Percentiles rank a stretch among this genome's conserved stretches.
These are phyloP conservation scores for Craseonycteris thonglongyai DNA, from an alignment of 2,113 vertebrate genomes.

Conservation along the genomic window DNA sequence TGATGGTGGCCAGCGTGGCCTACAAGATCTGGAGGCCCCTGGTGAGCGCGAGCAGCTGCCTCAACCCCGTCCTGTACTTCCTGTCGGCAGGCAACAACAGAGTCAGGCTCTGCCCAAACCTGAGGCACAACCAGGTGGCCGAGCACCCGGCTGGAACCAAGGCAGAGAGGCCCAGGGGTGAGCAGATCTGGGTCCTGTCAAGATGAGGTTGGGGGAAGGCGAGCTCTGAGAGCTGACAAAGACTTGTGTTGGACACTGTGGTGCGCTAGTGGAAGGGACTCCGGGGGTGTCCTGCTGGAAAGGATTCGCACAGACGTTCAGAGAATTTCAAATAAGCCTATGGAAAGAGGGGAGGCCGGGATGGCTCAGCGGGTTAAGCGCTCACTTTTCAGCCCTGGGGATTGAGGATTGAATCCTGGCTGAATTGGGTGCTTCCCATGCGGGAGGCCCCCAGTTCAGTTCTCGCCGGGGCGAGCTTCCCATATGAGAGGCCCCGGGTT, in stretches of 20 bases:
- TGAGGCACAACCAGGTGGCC: conserved; percentile 29
- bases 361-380: too few species aligned
- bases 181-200: background rate
- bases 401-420: too few species aligned
- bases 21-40: conserved; percentile 73
- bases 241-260: background rate
- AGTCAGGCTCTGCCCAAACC: conserved; percentile 38
- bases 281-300: background rate
- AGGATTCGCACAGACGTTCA: background rate
- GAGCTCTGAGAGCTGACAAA: background rate
- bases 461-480: too few species aligned
- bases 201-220: background rate
- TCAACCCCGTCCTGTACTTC: conserved; percentile 75
- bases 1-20: conserved; percentile 41
- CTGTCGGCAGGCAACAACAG: background rate
- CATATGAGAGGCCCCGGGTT: too few species aligned
- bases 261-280: too few species aligned
- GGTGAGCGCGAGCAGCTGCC: conserved; percentile 72
- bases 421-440: too few species aligned
- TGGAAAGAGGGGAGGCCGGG: too few species aligned
- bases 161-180: rapidly evolving
- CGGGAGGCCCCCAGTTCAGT: too few species aligned
- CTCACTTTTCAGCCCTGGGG: too few species aligned
- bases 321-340: background rate
- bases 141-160: background rate